Evolutionary conservation across 2,888 invertebrate genomes (phyloP), one percentile per base, ranked within the genome.

Genomic region (Tenthredo mesomela): DNA sequence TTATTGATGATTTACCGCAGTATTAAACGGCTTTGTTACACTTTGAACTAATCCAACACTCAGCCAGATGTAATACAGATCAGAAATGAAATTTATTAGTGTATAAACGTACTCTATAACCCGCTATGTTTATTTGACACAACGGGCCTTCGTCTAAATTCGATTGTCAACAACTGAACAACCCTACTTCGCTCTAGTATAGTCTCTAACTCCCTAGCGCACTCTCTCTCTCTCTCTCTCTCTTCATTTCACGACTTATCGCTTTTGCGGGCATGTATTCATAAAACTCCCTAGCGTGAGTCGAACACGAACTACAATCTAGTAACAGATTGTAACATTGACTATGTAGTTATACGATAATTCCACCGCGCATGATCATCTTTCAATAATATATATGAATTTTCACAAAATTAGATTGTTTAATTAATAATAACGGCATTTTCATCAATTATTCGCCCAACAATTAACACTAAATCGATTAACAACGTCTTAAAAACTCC

Each of bases 131-230:
- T 58, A 80, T 80, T 80, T 80, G 58, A 58, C 80, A 80, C 58
- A 80, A 61, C 80, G 61, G 61, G 58, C 58, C 40, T 77, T 61
- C 58, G 58, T 80, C 61, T 40, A 61, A 80, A 61, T 58, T 40
- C 80, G 50, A 80, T 80, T 80, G 80, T 80, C 80, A 80, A 80
- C 80, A 80, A 80, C 33, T 80, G 61, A 80, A 80, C 80, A 80
- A 80, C 21, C 61, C 80, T 61, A 21, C 18, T 80, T 61, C 80
- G 2, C 33, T 12, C 61, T 61, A n/a, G n/a, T n/a, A 1, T 29
- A 78, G 40, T 54, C 77, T 33, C 50, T 50, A 37, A 15, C 37
- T 37, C 37, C 37, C 37, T 29, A 37, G 50, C 50, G 18, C 50
- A n/a, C n/a, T n/a, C n/a, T n/a, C n/a, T n/a, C n/a, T n/a, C n/a